Evolutionary conservation across 2,113 vertebrate species (phyloP).

Genomic region (Panthera tigris): DNA sequence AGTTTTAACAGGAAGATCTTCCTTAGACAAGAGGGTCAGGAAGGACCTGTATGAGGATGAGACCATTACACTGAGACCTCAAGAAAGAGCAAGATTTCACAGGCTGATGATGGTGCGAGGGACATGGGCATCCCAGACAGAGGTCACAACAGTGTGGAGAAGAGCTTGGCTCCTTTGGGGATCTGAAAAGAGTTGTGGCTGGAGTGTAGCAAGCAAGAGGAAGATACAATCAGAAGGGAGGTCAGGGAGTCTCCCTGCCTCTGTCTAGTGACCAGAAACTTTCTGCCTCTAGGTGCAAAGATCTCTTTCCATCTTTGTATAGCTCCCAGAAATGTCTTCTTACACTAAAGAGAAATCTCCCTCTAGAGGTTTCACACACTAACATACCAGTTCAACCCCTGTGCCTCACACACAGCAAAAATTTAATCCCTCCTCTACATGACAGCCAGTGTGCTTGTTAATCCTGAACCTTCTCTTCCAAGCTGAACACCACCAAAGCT

Average conservation of each 20-base stretch:
- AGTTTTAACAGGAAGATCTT: not conserved
- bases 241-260: not conserved
- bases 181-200: not conserved
- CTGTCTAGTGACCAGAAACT: not conserved
- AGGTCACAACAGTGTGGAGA: not conserved
- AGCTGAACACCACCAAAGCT: no score
- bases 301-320: not conserved
- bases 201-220: not conserved
- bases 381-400: not conserved
- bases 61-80: not conserved
- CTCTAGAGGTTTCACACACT: not conserved
- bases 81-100: not conserved
- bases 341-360: not conserved
- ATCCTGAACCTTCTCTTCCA: not conserved
- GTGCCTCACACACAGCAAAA: not conserved
- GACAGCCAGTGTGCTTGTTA: accelerated
- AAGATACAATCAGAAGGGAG: not conserved
- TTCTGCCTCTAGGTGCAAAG: not conserved
- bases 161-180: not conserved
- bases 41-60: not conserved
- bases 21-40: not conserved
- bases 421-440: not conserved
- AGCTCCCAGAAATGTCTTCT: not conserved
- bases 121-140: not conserved
- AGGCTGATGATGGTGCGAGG: not conserved